Base-by-base conservation (phyloP, 1,140 invertebrate genomes). In the Choristoneura fumiferana region DNA sequence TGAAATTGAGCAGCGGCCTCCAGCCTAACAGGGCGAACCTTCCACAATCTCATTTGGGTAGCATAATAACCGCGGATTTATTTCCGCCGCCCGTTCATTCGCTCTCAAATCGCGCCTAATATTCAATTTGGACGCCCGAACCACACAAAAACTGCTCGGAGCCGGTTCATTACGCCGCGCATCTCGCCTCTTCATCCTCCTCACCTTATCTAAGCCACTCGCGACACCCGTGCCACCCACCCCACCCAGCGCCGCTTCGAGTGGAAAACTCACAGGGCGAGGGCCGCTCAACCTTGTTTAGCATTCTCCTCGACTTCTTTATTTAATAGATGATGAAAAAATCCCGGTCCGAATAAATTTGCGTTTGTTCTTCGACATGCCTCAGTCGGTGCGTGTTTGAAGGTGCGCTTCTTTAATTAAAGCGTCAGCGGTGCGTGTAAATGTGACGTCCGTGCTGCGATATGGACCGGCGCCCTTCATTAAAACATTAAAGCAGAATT, bases 261-360 rank as follows among this genome's bases (percentile, higher is more conserved):
- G 83, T 86, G 78, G 79, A 82, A 85, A 84, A 85, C 81, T 85
- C 84, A 75, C 71, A 83, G 81, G 76, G 79, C 81, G 81, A 84
- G 78, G 81, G 81, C 76, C 74, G 79, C 78, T 83, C 77, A 78
- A 84, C 81, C 83, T 88, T 88, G 81, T 81, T 88, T 86, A 85
- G 81, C 85, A 85, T 86, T 88, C 81, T 83, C 76, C 78, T 76
- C 83, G 75, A 83, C 75, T 83, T 85, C 84, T 86, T 86, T 86
- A 84, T 86, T 88, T 86, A 88, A 86, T 86, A 84, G 83, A 81
- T 85, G 78, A 78, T 78, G 74, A 79, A 84, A 85, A 85, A 81
- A 78, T 76, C 78, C 77, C 72, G 75, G 73, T 78, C 71, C 71
- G 76, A 84, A 82, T 85, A 84, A 84, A 84, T 84, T 84, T 83